Percentiles rank a stretch among this genome's conserved stretches.
These are phyloP conservation scores for Platycheirus rosarum DNA, from an alignment of 2,888 invertebrate species.

Conservation along the genomic window DNA sequence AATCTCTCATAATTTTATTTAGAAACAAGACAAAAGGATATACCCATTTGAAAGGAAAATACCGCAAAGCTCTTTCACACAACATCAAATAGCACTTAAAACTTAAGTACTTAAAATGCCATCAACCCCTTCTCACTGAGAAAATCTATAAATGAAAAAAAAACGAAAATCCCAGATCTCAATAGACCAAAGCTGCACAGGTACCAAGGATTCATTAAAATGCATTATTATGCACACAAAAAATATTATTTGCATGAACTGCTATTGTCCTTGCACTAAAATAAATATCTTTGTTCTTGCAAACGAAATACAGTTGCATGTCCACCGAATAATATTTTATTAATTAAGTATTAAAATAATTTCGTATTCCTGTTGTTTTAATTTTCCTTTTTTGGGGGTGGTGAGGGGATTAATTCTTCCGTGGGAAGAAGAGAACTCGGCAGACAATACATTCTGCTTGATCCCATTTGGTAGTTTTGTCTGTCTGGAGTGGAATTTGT, in stretches of 20 bases:
- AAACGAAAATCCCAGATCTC: not conserved
- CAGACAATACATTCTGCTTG: not conserved
- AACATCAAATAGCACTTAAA: slow-evolving; percentile 69
- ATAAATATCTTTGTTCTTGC: slow-evolving; percentile 14
- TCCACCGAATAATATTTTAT: slow-evolving; percentile 39
- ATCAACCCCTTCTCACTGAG: slow-evolving; percentile 38
- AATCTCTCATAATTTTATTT: not conserved
- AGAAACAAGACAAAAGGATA: slow-evolving; percentile 13
- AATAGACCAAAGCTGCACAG: slow-evolving; percentile 41
- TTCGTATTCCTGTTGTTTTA: slow-evolving; percentile 58
- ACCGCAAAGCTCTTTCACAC: slow-evolving; percentile 40
- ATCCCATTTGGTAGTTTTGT: slow-evolving; percentile 36
- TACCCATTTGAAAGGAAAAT: slow-evolving; percentile 8
- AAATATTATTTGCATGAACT: slow-evolving; percentile 49
- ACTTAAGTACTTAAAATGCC: slow-evolving; percentile 53
- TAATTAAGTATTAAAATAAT: slow-evolving; percentile 67
- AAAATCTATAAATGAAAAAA: not conserved
- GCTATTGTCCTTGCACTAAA: slow-evolving; percentile 40
- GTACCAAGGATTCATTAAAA: slow-evolving; percentile 61
- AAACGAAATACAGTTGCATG: not conserved
- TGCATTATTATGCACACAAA: slow-evolving; percentile 54
- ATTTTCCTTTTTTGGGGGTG: not conserved
- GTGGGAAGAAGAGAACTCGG: slow-evolving; percentile 27
- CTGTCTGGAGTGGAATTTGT: slow-evolving; percentile 64
- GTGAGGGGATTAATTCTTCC: not conserved